These are phyloP conservation scores for Chiroxiphia lanceolata DNA, from an alignment of 2,797 vertebrate genomes.

Conservation along the genomic window DNA sequence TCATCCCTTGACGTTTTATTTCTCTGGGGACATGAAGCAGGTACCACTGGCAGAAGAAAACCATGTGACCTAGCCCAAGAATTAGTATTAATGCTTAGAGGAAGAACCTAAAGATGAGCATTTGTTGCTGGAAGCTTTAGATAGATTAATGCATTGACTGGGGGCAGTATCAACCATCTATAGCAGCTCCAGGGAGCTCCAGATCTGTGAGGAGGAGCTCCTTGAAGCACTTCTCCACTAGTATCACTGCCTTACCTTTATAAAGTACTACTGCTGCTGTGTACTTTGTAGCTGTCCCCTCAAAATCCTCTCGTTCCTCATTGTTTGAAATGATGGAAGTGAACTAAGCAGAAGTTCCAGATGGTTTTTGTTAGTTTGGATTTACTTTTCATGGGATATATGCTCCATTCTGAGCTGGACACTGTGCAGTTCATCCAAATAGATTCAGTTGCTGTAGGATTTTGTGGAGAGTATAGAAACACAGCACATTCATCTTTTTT, in stretches of 20 bases:
- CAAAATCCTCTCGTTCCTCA: not conserved
- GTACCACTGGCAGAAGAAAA: not conserved
- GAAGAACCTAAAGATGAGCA: not conserved
- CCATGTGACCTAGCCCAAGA: not conserved
- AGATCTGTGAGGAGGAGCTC: not conserved
- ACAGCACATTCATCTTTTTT: not conserved
- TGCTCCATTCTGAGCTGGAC: not conserved
- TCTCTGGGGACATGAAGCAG: not conserved
- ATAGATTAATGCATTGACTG: not conserved
- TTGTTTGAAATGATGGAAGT: not conserved
- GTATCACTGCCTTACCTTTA: not conserved
- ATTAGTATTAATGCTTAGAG: not conserved
- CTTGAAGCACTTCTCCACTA: not conserved
- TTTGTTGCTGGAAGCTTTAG: not conserved
- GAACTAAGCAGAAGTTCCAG: not conserved
- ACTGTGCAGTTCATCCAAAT: not conserved
- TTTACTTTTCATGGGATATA: not conserved
- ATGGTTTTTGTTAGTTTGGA: not conserved
- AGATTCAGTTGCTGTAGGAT: not conserved
- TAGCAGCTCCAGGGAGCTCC: accelerated
- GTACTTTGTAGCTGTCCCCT: not conserved
- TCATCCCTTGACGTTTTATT: not conserved
- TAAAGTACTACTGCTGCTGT: not conserved
- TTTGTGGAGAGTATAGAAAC: not conserved
- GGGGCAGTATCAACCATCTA: accelerated